A percentile compares a stretch with the other conserved stretches of the same genome.
These are phyloP conservation scores for Sylvilagus bachmani DNA, from an alignment of 2,113 vertebrate genomes.

Conservation along the genomic window DNA sequence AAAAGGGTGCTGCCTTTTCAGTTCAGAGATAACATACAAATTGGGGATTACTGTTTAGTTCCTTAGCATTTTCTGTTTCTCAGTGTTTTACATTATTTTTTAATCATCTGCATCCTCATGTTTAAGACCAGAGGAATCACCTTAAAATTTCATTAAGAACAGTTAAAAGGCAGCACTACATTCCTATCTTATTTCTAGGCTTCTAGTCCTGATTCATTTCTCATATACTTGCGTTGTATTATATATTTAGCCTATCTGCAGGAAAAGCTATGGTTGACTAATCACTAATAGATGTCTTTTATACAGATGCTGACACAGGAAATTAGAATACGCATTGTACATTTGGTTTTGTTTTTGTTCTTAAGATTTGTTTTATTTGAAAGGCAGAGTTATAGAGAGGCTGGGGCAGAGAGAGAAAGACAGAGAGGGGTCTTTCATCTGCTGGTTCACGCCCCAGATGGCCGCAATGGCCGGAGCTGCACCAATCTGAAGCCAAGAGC, in stretches of 20 bases:
- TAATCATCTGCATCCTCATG: background rate
- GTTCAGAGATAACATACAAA: conserved; percentile 41
- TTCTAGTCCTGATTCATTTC: background rate
- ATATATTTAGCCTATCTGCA: background rate
- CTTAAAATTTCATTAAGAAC: background rate
- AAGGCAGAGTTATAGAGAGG: too few relatives aligned
- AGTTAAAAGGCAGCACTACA: background rate
- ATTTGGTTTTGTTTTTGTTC: background rate
- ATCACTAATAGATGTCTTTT: background rate
- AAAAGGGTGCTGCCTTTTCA: background rate
- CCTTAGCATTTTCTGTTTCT: conserved; percentile 4
- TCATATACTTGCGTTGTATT: background rate
- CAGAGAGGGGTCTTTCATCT: too few relatives aligned
- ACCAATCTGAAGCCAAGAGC: too few relatives aligned
- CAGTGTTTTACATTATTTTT: background rate
- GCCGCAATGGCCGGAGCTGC: too few relatives aligned
- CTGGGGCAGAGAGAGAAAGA: too few relatives aligned
- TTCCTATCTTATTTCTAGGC: background rate
- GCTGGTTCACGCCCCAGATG: too few relatives aligned
- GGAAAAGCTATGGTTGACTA: background rate
- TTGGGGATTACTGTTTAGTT: conserved; percentile 3
- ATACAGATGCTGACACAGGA: background rate
- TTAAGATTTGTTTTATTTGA: too few relatives aligned
- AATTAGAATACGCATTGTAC: background rate
- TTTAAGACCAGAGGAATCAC: conserved; percentile 33